Base-by-base conservation (phyloP, 2,797 vertebrate species). In the Sciurus vulgaris region DNA sequence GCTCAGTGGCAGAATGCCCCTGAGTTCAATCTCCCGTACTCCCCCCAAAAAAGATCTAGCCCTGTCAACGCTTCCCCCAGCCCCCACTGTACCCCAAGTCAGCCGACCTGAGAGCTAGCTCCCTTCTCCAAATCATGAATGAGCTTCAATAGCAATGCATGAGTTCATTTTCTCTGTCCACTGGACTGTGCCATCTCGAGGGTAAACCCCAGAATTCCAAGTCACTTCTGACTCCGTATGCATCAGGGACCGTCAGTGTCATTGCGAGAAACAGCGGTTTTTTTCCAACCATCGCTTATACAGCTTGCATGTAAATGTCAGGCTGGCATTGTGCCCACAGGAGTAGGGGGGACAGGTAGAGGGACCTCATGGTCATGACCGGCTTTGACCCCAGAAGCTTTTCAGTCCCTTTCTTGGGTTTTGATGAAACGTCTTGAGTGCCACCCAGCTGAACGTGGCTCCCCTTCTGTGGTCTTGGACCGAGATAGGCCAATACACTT, bases 301-400 rank as follows among this genome's bases (percentile, higher is more conserved):
- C 97, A 96, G 86, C 69, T 84, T 93, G 96, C 74, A 96, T 97
- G 97, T 96, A 98, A 97, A 97, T 56, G 81, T 70, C 86, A 97
- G 87, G 88, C 41, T 2, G 49, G 59, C n/a, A 86, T 82, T 92
- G 41, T 35, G 72, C 56, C n/a, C 28, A 33, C 2, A 28, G 73
- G 78, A 38, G 11, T 3, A 26, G 35, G 47, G 28, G 33, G 70
- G 15, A 44, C 41, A 70, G 82, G 70, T 97, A 97, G 94, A 90
- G 86, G 17, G 51, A 95, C 49, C 88, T 56, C 26, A 88, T 91
- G 97, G 96, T 84, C 63, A 7, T 38, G 78, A 92, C 81, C 89
- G 92, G 92, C 67, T 87, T 89, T 74, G 91, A 82, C 65, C 59
- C 69, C 44, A 26, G 26, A 3, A 74, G 44, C 44, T 49, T 74